Conservation (phyloP, 2,888 invertebrate genomes). For the Lapara coniferarum region DNA sequence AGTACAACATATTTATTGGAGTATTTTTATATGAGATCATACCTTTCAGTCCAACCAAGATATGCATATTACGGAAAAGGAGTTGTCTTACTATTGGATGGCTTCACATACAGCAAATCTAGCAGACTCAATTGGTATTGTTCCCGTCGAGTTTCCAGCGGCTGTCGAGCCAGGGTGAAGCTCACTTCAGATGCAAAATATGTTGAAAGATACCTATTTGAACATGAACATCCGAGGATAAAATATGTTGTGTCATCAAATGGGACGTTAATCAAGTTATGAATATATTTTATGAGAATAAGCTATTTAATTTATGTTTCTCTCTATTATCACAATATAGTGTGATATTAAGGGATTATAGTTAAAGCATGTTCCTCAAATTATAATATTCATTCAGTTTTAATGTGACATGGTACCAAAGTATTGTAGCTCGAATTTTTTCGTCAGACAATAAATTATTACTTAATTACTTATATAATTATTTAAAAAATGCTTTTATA, state of each 20-base stretch:
- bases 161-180: slow-evolving; percentile 4
- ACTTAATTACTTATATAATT: no score
- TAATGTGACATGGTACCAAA: not conserved
- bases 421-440: no score
- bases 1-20: no score
- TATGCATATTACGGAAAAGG: slow-evolving; percentile 33
- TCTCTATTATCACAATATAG: no score
- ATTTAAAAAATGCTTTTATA: no score
- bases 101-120: slow-evolving; percentile 44
- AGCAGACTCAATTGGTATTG: slow-evolving; percentile 43
- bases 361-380: no score
- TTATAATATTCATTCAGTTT: no score
- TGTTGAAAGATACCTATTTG: not conserved
- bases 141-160: slow-evolving; percentile 34
- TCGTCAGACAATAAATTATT: no score
- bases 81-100: slow-evolving; percentile 40
- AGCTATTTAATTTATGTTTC: no score
- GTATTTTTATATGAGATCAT: not conserved
- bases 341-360: no score
- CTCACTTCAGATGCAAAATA: not conserved
- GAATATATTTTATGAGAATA: no score
- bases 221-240: not conserved
- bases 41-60: not conserved
- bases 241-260: not conserved
- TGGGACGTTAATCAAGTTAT: slow-evolving; percentile 1